These are phyloP conservation scores for Molanna angustata DNA, from an alignment of 2,888 invertebrate species.

Conservation along the genomic window DNA sequence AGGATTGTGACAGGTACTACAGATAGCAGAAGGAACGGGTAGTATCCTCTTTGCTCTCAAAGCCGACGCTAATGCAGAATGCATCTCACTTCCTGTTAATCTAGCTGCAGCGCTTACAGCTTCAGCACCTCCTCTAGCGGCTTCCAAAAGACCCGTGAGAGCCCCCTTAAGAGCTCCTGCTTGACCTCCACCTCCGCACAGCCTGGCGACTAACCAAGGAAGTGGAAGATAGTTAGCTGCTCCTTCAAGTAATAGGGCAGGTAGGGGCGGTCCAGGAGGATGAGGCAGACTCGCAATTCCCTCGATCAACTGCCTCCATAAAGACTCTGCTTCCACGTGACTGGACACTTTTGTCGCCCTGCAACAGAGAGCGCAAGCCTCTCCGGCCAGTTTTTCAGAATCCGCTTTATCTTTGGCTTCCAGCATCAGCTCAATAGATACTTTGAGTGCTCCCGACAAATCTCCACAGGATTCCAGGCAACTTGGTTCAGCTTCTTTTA, in stretches of 20 bases:
- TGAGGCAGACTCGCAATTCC: slow-evolving; percentile 24
- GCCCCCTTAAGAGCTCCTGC: slow-evolving; percentile 29
- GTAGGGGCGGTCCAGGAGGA: slow-evolving; percentile 31
- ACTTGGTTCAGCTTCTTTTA: slow-evolving; percentile 42
- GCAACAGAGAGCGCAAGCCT: slow-evolving; percentile 42
- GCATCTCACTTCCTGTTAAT: slow-evolving; percentile 32
- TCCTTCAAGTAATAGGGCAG: slow-evolving; percentile 43
- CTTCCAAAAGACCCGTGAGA: slow-evolving; percentile 25
- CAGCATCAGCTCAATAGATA: slow-evolving; percentile 39
- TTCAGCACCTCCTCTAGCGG: slow-evolving; percentile 27
- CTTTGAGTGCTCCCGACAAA: slow-evolving; percentile 43
- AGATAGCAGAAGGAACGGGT: slow-evolving; percentile 20
- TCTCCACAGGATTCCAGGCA: slow-evolving; percentile 50
- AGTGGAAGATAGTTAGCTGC: slow-evolving; percentile 41
- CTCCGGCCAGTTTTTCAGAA: slow-evolving; percentile 35
- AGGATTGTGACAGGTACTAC: slow-evolving; percentile 27
- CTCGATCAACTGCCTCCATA: slow-evolving; percentile 30
- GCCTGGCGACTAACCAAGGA: slow-evolving; percentile 39
- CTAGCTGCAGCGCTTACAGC: slow-evolving; percentile 32
- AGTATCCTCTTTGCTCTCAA: slow-evolving; percentile 25
- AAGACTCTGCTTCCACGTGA: slow-evolving; percentile 33
- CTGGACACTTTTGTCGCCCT: slow-evolving; percentile 36
- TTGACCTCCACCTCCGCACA: slow-evolving; percentile 35
- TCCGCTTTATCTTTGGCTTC: slow-evolving; percentile 23
- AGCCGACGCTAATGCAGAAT: slow-evolving; percentile 36